A percentile compares a stretch with the other conserved stretches of the same genome.
These are phyloP conservation scores for Apantesis nais DNA, from an alignment of 2,888 invertebrate species.

Conservation along the genomic window DNA sequence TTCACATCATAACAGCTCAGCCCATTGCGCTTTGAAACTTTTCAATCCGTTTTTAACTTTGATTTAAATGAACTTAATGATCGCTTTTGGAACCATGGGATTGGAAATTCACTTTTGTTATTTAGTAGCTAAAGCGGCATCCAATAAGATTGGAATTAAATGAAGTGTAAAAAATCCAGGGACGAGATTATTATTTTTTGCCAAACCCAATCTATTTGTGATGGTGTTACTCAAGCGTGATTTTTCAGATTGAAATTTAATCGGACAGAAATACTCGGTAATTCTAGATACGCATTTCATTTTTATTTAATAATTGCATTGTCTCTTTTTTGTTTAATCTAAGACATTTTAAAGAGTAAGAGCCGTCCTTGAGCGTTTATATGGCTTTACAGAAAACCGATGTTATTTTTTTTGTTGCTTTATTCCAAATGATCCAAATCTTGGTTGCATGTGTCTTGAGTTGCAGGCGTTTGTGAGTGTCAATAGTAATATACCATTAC, in stretches of 20 bases:
- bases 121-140: conserved; percentile 15
- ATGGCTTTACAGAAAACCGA: no score
- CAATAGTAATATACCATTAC: no score
- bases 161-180: conserved; percentile 36
- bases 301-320: neutral
- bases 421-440: no score
- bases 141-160: conserved; percentile 40
- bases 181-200: conserved; percentile 29
- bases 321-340: neutral
- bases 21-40: conserved; percentile 20
- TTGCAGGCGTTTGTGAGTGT: neutral
- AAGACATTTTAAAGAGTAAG: no score
- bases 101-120: conserved; percentile 34
- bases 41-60: conserved; percentile 12
- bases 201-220: conserved; percentile 25
- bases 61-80: conserved; percentile 29
- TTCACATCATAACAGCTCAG: conserved; percentile 34
- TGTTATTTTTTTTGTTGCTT: no score
- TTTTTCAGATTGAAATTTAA: conserved; percentile 6
- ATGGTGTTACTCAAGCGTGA: conserved; percentile 16
- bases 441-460: no score
- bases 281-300: neutral
- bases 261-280: conserved; percentile 11
- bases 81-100: conserved; percentile 33
- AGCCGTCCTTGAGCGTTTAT: no score